Percentiles rank a stretch among this genome's conserved stretches.
phyloP scores from a whole-genome alignment of 2,113 vertebrate species.

The Montifringilla adamsi region DNA sequence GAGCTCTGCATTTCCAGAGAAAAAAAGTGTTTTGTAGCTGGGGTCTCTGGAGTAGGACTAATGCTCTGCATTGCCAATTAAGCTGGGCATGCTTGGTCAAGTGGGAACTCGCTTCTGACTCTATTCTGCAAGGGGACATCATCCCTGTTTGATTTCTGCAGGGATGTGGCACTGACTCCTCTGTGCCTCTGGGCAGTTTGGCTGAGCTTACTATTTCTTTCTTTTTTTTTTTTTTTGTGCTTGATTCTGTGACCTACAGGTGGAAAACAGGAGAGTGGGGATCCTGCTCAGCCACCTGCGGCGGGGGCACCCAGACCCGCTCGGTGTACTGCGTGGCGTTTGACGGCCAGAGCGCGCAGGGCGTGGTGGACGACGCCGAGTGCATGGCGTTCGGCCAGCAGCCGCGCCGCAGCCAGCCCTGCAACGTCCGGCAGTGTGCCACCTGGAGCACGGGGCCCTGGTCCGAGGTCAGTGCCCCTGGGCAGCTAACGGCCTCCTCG shows the following conservation, averaged over 20 bases:
- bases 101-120: neutral
- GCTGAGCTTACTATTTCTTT: neutral
- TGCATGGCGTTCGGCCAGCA: constrained; percentile 79
- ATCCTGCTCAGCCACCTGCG: constrained; percentile 85
- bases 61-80: neutral
- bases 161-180: neutral
- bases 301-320: constrained; percentile 86
- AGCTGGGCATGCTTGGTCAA: neutral
- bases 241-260: constrained; percentile 68
- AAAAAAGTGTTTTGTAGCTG: neutral
- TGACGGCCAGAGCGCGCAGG: constrained; percentile 70
- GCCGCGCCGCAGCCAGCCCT: constrained; percentile 82
- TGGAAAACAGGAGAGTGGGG: constrained; percentile 89
- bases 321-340: constrained; percentile 82
- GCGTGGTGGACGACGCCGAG: constrained; percentile 72
- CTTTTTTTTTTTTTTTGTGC: neutral
- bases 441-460: constrained; percentile 77
- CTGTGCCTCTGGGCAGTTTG: neutral
- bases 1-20: neutral
- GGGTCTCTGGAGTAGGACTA: neutral
- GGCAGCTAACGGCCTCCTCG: neutral
- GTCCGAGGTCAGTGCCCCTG: constrained; percentile 78
- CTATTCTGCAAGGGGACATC: neutral
- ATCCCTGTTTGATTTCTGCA: neutral
- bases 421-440: constrained; percentile 81